Conservation (phyloP, 2,797 vertebrate genomes). For the Tauraco hartlaubi region DNA sequence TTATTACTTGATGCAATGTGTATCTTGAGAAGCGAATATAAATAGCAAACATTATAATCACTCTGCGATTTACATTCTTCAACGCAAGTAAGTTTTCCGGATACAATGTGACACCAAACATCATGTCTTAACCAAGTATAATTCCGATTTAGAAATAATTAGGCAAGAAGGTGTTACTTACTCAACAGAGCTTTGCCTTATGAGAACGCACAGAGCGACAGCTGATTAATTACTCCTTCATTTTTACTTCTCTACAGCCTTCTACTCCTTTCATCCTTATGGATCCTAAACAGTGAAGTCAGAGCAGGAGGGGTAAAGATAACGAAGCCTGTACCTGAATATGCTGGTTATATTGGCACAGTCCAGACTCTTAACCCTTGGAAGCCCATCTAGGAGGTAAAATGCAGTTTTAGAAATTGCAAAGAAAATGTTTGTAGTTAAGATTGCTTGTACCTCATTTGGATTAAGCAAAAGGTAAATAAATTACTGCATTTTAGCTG, state of each 20-base stretch:
- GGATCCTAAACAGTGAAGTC: neutral
- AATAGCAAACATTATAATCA: neutral
- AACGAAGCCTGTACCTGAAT: neutral
- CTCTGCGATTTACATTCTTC: neutral
- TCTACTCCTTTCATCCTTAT: neutral
- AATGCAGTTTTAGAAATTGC: neutral
- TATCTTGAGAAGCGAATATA: neutral
- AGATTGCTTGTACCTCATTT: neutral
- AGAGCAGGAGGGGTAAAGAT: neutral
- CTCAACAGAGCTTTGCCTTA: neutral
- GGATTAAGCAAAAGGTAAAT: neutral
- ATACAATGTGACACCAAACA: neutral
- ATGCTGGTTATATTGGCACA: neutral
- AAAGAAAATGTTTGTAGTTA: neutral
- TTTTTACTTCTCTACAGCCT: neutral
- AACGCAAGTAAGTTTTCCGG: neutral
- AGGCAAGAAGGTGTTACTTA: neutral
- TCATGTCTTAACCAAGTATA: neutral
- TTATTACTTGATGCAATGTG: neutral
- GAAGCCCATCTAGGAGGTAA: neutral
- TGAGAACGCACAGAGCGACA: neutral
- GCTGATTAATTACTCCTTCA: neutral
- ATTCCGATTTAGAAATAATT: neutral
- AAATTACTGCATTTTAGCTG: neutral
- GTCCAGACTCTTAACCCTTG: neutral